These are phyloP conservation scores for Serinus canaria DNA, from an alignment of 2,113 vertebrate genomes.

Conservation along the genomic window DNA sequence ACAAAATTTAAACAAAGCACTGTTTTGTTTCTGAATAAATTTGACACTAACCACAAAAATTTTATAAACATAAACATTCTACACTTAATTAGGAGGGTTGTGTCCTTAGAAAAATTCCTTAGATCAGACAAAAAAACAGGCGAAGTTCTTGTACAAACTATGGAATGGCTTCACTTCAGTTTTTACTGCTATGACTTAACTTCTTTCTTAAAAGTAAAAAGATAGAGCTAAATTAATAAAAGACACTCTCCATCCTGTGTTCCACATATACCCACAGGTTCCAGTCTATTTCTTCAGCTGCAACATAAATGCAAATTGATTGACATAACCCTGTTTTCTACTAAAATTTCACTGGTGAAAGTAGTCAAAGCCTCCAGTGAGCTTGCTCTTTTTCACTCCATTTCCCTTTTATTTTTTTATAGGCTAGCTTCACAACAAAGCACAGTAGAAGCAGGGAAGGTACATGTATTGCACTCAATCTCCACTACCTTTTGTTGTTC, in stretches of 20 bases:
- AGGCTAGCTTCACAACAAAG: neutral
- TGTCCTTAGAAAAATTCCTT: neutral
- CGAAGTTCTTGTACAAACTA: neutral
- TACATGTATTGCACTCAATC: neutral
- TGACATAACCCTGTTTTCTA: neutral
- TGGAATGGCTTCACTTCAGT: neutral
- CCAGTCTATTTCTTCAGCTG: neutral
- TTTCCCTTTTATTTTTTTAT: neutral
- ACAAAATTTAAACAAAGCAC: neutral
- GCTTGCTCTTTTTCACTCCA: neutral
- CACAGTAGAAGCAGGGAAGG: neutral
- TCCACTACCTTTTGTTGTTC: neutral
- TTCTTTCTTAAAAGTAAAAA: neutral
- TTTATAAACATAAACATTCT: neutral
- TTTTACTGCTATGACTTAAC: neutral
- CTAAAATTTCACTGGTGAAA: neutral
- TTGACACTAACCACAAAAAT: neutral
- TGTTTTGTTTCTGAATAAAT: neutral
- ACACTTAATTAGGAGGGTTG: fast-evolving
- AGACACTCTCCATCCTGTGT: neutral
- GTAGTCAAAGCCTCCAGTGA: neutral
- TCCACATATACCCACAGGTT: neutral
- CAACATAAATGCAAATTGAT: neutral
- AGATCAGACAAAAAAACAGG: neutral
- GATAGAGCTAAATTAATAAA: neutral